Conservation (phyloP, 1,140 invertebrate species). For the Bombyx mori region ASM3026992v2 NC_085133.1:8932001-8932500, state of each 20-base stretch:
- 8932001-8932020: conserved; percentile 84
- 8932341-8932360: conserved; percentile 84
- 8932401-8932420: conserved; percentile 79
- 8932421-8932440: conserved; percentile 86
- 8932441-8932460: conserved; percentile 78
- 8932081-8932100: conserved; percentile 94
- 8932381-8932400: conserved; percentile 76
- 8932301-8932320: conserved; percentile 81
- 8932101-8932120: conserved; percentile 92
- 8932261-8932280: conserved; percentile 78
- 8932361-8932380: conserved; percentile 1
- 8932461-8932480: conserved; percentile 82
- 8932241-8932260: conserved; percentile 85
- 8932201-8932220: conserved; percentile 76
- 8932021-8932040: conserved; percentile 89
- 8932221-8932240: conserved; percentile 80
- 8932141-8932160: conserved; percentile 77
- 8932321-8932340: conserved; percentile 83
- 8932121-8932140: conserved; percentile 72
- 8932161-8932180: conserved; percentile 72
- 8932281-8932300: conserved; percentile 79
- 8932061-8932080: conserved; percentile 97
- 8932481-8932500: conserved; percentile 78
- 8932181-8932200: conserved; percentile 73
- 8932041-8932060: conserved; percentile 89